Conservation (phyloP, 1,140 invertebrate genomes). For the Caligus rogercresseyi region DNA sequence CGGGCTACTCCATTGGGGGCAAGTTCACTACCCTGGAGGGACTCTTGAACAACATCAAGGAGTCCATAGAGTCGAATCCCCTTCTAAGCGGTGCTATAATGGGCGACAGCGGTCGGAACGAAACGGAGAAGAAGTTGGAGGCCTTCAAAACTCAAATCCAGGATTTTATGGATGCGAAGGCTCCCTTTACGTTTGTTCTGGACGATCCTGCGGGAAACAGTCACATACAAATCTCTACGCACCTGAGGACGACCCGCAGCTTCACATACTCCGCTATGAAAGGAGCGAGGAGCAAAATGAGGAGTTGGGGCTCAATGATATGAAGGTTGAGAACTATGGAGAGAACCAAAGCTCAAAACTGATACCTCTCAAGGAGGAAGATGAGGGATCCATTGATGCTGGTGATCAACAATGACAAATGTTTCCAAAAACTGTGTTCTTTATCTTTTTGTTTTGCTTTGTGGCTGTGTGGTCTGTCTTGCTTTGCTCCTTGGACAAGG, state of each 20-base stretch:
- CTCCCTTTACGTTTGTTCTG: constrained; percentile 53
- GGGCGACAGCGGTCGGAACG: constrained; percentile 48
- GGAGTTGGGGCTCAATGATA: constrained; percentile 84
- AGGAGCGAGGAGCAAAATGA: constrained; percentile 82
- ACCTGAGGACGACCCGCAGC: constrained; percentile 46
- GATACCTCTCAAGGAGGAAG: not conserved
- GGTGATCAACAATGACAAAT: constrained; percentile 5
- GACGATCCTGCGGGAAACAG: constrained; percentile 96
- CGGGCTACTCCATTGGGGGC: constrained; percentile 63
- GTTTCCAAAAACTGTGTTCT: not conserved
- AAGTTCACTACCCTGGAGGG: constrained; percentile 91
- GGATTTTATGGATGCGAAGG: constrained; percentile 44
- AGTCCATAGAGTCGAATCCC: constrained; percentile 37
- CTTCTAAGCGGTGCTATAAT: constrained; percentile 33
- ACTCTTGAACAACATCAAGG: constrained; percentile 33
- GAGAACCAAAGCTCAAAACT: not conserved
- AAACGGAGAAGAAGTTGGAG: constrained; percentile 35
- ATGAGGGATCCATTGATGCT: not conserved
- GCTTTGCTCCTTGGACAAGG: constrained; percentile 4
- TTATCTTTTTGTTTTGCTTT: constrained; percentile 1
- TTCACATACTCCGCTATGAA: constrained; percentile 62
- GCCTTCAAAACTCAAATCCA: constrained; percentile 50
- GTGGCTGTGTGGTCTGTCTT: not conserved
- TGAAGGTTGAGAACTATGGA: constrained; percentile 72
- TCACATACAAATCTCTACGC: constrained; percentile 66